A percentile compares a stretch with the other conserved stretches of the same genome.
Evolutionary conservation across 2,797 vertebrate species (phyloP).

Genomic region (Scomberomorus guttatus): DNA sequence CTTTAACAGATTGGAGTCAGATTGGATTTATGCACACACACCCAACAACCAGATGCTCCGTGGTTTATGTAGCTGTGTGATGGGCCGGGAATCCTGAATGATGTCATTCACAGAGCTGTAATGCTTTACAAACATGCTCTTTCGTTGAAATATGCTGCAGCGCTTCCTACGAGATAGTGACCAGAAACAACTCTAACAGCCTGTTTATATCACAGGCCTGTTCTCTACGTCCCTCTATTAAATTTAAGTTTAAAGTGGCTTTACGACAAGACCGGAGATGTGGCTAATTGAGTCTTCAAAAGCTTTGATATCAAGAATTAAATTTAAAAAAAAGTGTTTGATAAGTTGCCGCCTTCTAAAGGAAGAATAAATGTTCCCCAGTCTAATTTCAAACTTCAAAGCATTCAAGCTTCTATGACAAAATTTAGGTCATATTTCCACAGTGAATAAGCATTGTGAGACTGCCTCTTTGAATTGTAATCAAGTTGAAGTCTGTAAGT

Average conservation of each 20-base stretch:
- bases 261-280: slow-evolving; percentile 41
- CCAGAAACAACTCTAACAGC: slow-evolving; percentile 23
- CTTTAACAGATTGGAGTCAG: slow-evolving; percentile 40
- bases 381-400: slow-evolving; percentile 89
- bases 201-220: slow-evolving; percentile 18
- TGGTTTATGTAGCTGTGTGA: slow-evolving; percentile 40
- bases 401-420: slow-evolving; percentile 78
- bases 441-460: slow-evolving; percentile 85
- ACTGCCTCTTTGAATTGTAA: slow-evolving; percentile 86
- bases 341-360: slow-evolving; percentile 45
- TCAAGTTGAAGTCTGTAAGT: slow-evolving; percentile 80
- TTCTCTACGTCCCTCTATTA: slow-evolving; percentile 18
- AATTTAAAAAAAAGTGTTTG: slow-evolving; percentile 65
- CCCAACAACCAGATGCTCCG: slow-evolving; percentile 52
- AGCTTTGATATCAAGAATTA: slow-evolving; percentile 71
- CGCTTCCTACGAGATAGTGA: neutral
- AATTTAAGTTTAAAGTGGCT: slow-evolving; percentile 35
- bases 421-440: slow-evolving; percentile 86
- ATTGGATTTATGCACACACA: slow-evolving; percentile 38
- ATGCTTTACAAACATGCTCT: slow-evolving; percentile 33
- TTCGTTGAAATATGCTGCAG: slow-evolving; percentile 21
- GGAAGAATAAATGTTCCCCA: slow-evolving; percentile 75
- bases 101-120: slow-evolving; percentile 35
- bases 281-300: slow-evolving; percentile 68
- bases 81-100: slow-evolving; percentile 35